These are phyloP conservation scores for Tricholaema leucomelas DNA, from an alignment of 2,113 vertebrate species.

Conservation along the genomic window DNA sequence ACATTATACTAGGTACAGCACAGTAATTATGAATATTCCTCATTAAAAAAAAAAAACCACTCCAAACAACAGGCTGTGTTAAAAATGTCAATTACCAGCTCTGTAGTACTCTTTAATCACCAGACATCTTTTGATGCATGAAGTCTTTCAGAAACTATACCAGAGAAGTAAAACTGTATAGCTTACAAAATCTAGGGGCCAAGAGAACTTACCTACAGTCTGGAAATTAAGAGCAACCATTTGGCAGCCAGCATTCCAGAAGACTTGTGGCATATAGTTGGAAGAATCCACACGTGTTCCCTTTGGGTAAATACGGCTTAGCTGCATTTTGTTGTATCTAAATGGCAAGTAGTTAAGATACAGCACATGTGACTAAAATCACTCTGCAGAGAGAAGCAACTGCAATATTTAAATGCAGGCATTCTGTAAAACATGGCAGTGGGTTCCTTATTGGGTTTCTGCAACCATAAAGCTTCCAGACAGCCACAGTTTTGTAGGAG, in stretches of 20 bases:
- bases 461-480: neutral
- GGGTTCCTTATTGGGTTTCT: neutral
- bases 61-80: neutral
- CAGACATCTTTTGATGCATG: neutral
- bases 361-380: neutral
- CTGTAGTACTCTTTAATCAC: neutral
- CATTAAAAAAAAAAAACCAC: too few species aligned
- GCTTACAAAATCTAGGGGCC: neutral
- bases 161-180: neutral
- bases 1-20: neutral
- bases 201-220: constrained; percentile 84
- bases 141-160: neutral
- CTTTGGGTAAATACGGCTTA: constrained; percentile 97
- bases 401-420: neutral
- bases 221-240: constrained; percentile 98
- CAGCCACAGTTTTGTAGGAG: neutral
- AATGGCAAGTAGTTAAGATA: constrained; percentile 75
- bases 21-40: neutral
- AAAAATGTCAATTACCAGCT: neutral
- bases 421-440: neutral
- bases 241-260: constrained; percentile 98
- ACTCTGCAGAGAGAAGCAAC: neutral
- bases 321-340: constrained; percentile 98
- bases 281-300: constrained; percentile 97
- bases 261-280: constrained; percentile 98